phyloP scores from a whole-genome alignment of 64 coral and sea anemone genomes.

The Cladopsammia gracilis region DNA sequence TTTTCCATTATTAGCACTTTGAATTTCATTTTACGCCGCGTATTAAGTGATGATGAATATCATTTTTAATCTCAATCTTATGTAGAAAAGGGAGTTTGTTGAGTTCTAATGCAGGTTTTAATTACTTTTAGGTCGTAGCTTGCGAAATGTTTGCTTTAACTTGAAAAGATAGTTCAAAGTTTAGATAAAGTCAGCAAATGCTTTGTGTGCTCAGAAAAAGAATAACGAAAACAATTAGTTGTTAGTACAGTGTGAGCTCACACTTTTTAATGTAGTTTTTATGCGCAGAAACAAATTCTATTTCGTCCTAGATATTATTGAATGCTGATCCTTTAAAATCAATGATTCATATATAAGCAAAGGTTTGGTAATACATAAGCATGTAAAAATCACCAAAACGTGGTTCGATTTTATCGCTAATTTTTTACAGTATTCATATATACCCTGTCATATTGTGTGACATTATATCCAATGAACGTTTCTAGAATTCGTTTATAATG shows the following conservation, averaged over 20 bases:
- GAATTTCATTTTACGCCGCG: background rate
- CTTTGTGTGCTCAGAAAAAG: background rate
- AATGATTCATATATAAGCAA: background rate
- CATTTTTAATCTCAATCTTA: background rate
- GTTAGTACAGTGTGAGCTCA: background rate
- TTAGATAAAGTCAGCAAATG: background rate
- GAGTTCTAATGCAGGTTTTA: constrained; percentile 5
- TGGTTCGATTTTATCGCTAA: too few relatives aligned
- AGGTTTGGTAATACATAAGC: too few relatives aligned
- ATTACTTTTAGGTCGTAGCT: constrained; percentile 8
- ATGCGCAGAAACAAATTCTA: background rate
- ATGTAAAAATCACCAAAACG: too few relatives aligned
- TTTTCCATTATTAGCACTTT: background rate
- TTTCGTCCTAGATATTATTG: background rate
- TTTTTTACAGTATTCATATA: too few relatives aligned
- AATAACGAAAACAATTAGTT: background rate
- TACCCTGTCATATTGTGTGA: background rate
- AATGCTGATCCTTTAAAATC: background rate
- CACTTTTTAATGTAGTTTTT: background rate
- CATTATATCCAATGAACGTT: background rate
- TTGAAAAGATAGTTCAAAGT: background rate
- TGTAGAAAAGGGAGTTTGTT: background rate
- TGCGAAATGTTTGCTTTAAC: constrained; percentile 22
- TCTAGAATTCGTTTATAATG: background rate
- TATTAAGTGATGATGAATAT: background rate